Percentiles rank a stretch among this genome's conserved stretches.
These are phyloP conservation scores for Melanotaenia parkinsoni DNA, from an alignment of 2,797 vertebrate species.

Conservation along the genomic window DNA sequence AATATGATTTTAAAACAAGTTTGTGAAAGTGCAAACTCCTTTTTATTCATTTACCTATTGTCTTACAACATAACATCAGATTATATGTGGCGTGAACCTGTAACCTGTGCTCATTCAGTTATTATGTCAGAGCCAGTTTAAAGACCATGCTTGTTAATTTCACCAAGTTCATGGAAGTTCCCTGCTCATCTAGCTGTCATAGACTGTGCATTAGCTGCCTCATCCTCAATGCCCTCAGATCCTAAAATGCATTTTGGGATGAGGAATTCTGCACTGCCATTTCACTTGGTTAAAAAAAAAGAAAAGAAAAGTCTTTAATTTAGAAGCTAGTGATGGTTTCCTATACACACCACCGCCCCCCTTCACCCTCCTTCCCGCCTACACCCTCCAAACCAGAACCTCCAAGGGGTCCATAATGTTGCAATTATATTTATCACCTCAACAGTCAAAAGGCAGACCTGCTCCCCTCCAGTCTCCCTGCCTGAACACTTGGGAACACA, in stretches of 20 bases:
- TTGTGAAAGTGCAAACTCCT: slow-evolving; percentile 17
- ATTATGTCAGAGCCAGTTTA: slow-evolving; percentile 60
- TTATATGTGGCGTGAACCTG: slow-evolving; percentile 23
- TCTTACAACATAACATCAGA: slow-evolving; percentile 26
- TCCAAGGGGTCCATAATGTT: slow-evolving; percentile 66
- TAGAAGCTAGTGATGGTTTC: slow-evolving; percentile 68
- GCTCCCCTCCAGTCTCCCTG: slow-evolving; percentile 26
- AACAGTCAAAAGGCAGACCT: slow-evolving; percentile 58
- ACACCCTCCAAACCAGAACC: slow-evolving; percentile 59
- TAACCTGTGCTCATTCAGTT: slow-evolving; percentile 57
- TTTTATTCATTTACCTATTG: slow-evolving; percentile 35
- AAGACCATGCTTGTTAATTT: slow-evolving; percentile 67
- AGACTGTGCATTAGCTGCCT: slow-evolving; percentile 75
- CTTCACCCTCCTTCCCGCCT: slow-evolving; percentile 31
- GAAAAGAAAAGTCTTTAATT: slow-evolving; percentile 73
- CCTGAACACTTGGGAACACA: slow-evolving; percentile 57
- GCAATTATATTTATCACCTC: slow-evolving; percentile 81
- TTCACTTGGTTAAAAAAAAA: slow-evolving; percentile 49
- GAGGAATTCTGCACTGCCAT: slow-evolving; percentile 54
- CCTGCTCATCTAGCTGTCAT: slow-evolving; percentile 65
- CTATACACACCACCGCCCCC: slow-evolving; percentile 7
- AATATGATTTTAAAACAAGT: no score
- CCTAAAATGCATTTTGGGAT: slow-evolving; percentile 60
- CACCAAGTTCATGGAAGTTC: slow-evolving; percentile 66
- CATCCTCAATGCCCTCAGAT: slow-evolving; percentile 64